phyloP scores from a whole-genome alignment of 2,888 invertebrate genomes.

The Pristionchus exspectatus region DNA sequence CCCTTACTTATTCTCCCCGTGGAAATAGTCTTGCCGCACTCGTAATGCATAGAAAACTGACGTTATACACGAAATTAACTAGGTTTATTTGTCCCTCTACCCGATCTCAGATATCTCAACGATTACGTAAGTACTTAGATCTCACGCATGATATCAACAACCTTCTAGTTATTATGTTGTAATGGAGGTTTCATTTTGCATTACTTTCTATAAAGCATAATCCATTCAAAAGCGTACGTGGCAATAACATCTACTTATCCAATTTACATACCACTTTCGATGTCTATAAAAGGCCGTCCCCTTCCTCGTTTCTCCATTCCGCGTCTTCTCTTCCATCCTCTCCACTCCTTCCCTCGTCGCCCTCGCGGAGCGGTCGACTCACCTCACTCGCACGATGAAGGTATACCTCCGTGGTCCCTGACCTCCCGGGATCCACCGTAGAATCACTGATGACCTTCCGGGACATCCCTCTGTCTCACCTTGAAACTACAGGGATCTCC shows the following conservation, averaged over 20 bases:
- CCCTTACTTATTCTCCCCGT: no score
- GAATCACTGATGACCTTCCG: no score
- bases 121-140: not conserved
- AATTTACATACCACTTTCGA: not conserved
- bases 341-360: constrained; percentile 6
- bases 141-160: no score
- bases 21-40: no score
- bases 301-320: not conserved
- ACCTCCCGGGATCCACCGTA: not conserved
- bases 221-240: not conserved
- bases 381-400: not conserved
- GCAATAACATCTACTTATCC: not conserved
- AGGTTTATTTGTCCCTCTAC: no score
- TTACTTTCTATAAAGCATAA: not conserved
- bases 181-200: not conserved
- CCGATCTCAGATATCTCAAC: not conserved
- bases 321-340: not conserved
- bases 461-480: no score
- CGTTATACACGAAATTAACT: no score
- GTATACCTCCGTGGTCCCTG: not conserved
- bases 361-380: constrained; percentile 31
- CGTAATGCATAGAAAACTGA: no score
- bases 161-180: no score
- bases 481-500: no score
- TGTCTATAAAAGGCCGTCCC: not conserved